Base-by-base conservation (phyloP, 2,797 vertebrate genomes). In the Salarias fasciatus region DNA sequence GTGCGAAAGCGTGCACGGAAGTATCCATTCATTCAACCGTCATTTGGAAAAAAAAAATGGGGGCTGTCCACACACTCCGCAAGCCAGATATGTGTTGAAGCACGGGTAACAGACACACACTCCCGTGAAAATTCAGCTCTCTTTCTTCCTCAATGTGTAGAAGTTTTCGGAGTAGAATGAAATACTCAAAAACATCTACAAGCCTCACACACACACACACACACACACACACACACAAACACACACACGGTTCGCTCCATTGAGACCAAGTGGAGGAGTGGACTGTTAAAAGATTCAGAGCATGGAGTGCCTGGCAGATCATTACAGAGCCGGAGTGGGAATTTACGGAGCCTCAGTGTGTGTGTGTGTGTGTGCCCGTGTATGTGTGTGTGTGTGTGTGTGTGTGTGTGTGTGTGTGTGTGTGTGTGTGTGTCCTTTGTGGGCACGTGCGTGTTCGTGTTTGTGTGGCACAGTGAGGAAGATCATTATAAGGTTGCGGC, bases 401-500 rank as follows among this genome's bases (percentile, higher is more conserved):
- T 64, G 53, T 51, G 45, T 35, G 40, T 50, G 14, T 65, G 43
- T 49, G 37, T 61, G 36, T 58, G 35, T 44, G 15, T 18, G 33
- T 8, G 18, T 43, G 42, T 53, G 8, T 63, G 51, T 45, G 30
- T 64, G 28, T 5, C 10, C 0, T n/a, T n/a, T n/a, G n/a, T n/a
- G n/a, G n/a, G n/a, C n/a, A n/a, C n/a, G 1, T 0, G 6, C 11
- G 1, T 0, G 6, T 11, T 3, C 46, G 58, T 75, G 75, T 77
- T 56, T 69, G 52, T 7, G 37, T n/a, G 53, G 15, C 41, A 14
- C 28, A 10, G 44, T 13, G 66, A 63, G 24, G 44, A 69, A 44
- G 47, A 86, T 85, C 77, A 72, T 88, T 85, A 84, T 81, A 61
- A 82, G 82, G 88, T 86, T 85, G 80, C 9, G 18, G 72, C 50